Conservation (phyloP, 1,140 invertebrate genomes). For the Monomorium pharaonis region DNA sequence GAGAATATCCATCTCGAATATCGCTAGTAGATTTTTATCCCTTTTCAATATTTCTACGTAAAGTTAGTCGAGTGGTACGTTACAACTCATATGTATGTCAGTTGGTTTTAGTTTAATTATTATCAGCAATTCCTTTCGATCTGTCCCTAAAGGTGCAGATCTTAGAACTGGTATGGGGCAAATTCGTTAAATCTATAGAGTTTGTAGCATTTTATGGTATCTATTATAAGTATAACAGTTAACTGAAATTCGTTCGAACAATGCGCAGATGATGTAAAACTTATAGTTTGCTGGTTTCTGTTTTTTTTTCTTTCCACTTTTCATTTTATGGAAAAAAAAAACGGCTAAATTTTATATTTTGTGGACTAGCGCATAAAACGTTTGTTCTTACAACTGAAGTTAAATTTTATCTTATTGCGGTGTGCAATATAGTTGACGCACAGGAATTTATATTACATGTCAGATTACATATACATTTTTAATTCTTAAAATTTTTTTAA, state of each 20-base stretch:
- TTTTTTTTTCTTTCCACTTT: constrained; percentile 18
- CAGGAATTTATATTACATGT: not conserved
- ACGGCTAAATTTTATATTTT: constrained; percentile 28
- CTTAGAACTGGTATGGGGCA: not conserved
- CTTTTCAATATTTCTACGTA: constrained; percentile 7
- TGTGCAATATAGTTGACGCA: too few species aligned
- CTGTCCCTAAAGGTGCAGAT: not conserved
- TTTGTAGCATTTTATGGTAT: constrained; percentile 42
- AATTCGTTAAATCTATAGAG: constrained; percentile 35
- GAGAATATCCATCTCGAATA: not conserved
- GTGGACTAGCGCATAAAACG: constrained; percentile 1
- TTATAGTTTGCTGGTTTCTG: constrained; percentile 13
- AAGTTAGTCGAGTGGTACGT: not conserved
- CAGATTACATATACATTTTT: too few species aligned
- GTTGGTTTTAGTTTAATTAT: constrained; percentile 25
- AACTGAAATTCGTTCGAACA: constrained; percentile 40
- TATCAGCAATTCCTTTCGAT: constrained; percentile 7
- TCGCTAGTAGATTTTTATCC: constrained; percentile 1
- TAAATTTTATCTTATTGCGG: constrained; percentile 30
- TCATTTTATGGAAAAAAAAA: constrained; percentile 1
- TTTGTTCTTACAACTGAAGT: not conserved
- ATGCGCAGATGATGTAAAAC: constrained; percentile 43
- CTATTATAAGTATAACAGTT: constrained; percentile 47
- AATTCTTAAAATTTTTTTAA: too few species aligned
- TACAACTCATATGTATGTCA: not conserved